These are phyloP conservation scores for Margaritifera margaritifera DNA, from an alignment of 2,888 invertebrate genomes.

Conservation along the genomic window DNA sequence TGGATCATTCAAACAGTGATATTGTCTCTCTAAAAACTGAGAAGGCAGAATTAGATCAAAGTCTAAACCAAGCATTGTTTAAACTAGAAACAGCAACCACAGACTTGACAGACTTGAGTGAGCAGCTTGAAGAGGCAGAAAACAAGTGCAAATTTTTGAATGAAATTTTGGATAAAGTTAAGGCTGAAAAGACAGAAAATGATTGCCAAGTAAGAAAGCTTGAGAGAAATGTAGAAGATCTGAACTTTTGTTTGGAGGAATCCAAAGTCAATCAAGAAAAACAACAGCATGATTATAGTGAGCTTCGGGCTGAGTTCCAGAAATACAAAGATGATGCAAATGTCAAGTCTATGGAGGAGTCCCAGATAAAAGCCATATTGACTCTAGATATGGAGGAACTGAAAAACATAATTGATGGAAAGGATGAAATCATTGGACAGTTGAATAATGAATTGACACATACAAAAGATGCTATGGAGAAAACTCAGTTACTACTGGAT, in stretches of 20 bases:
- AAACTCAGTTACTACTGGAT: too few relatives aligned
- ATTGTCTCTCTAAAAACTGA: neutral
- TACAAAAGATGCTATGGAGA: too few relatives aligned
- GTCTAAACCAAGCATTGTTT: too few relatives aligned
- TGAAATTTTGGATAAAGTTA: constrained; percentile 17
- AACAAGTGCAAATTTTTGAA: constrained; percentile 9
- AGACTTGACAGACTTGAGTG: constrained; percentile 5
- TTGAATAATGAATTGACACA: constrained; percentile 1
- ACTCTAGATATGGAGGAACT: constrained; percentile 2
- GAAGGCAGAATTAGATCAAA: constrained; percentile 11
- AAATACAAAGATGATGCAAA: constrained; percentile 9
- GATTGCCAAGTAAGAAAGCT: constrained; percentile 5
- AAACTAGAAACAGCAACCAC: neutral
- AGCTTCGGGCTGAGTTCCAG: neutral
- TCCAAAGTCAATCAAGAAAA: constrained; percentile 15
- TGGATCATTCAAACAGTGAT: constrained; percentile 7
- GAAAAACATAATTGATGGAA: constrained; percentile 1
- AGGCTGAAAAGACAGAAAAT: constrained; percentile 15
- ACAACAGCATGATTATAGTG: constrained; percentile 6
- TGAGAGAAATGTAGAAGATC: constrained; percentile 20
- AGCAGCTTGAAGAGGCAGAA: constrained; percentile 16
- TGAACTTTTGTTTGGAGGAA: constrained; percentile 19
- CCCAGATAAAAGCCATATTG: neutral
- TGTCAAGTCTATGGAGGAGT: neutral
- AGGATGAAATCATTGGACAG: constrained; percentile 9